These are phyloP conservation scores for Chionodraco myersi DNA, from an alignment of 2,113 vertebrate species.

Conservation along the genomic window DNA sequence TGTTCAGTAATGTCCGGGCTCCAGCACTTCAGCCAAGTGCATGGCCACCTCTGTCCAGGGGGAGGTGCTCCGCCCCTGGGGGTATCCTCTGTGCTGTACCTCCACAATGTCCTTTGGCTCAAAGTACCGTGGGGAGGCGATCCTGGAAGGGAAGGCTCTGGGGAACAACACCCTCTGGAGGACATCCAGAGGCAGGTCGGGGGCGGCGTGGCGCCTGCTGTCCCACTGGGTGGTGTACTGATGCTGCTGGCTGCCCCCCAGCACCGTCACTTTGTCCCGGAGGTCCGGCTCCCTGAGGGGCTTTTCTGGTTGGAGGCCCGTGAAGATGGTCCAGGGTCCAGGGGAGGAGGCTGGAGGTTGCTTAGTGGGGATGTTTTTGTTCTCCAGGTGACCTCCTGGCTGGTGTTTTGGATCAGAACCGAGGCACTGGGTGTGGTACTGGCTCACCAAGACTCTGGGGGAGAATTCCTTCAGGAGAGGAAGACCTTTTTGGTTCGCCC, in stretches of 20 bases:
- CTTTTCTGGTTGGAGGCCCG: conserved; percentile 42
- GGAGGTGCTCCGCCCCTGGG: conserved; percentile 35
- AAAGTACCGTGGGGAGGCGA: conserved; percentile 51
- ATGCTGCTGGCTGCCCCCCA: conserved; percentile 10
- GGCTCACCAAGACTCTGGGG: conserved; percentile 17
- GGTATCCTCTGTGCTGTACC: conserved; percentile 47
- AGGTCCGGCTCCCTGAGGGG: conserved; percentile 53
- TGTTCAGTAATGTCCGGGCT: conserved; percentile 71
- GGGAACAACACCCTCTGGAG: conserved; percentile 75
- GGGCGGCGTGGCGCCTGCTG: conserved; percentile 8
- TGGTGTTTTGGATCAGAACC: not conserved
- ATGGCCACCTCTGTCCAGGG: conserved; percentile 80
- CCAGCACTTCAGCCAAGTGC: conserved; percentile 75
- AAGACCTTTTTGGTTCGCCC: conserved; percentile 70
- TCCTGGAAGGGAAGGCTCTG: conserved; percentile 65
- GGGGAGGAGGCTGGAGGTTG: conserved; percentile 17
- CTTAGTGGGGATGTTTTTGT: conserved; percentile 23
- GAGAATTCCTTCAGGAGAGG: conserved; percentile 26
- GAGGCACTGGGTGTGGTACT: conserved; percentile 59
- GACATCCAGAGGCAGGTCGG: conserved; percentile 66
- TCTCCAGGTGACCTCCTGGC: not conserved
- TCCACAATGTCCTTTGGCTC: conserved; percentile 53
- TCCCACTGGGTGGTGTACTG: conserved; percentile 65
- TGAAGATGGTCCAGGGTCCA: conserved; percentile 58
- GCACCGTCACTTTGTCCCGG: conserved; percentile 45